Evolutionary conservation across 2,797 vertebrate species (phyloP), one percentile per base, ranked within the genome.

Genomic region (Poeciliopsis presidionis): DNA sequence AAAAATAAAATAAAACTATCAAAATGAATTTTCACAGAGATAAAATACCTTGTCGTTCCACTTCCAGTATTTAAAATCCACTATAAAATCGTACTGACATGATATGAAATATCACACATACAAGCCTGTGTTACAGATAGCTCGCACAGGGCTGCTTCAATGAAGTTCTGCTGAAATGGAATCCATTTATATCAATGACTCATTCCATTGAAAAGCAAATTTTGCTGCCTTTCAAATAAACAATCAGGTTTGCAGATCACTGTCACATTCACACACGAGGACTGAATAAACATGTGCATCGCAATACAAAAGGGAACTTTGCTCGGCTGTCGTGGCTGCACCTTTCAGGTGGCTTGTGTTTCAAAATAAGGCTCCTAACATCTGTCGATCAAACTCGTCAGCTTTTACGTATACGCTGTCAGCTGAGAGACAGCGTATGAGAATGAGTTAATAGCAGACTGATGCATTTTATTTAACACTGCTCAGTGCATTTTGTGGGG

Each of bases 101-200:
- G 74, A 72, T 77, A 79, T 72, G 71, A 74, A 81, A 85, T 51
- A 81, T 65, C 57, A 78, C 76, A 70, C 67, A 76, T 81, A 46
- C 0, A 20, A 51, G 72, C 71, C 51, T 78, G 80, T 76, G 73
- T 81, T 59, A 76, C 74, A 87, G 88, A 86, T 80, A 71, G 61
- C 70, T 84, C 72, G 47, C 78, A 75, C 20, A 28, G 73, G 76
- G 77, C 61, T 69, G 71, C 74, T 73, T 86, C 78, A 87, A 87
- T 81, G 75, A 82, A 81, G 41, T 79, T 87, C 78, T 83, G 74
- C 80, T 80, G 86, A 75, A 86, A 79, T 79, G 8, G 61, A 80
- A 73, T 80, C 77, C 25, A 80, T 82, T 80, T 87, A 82, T 80
- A 82, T 78, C 81, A 84, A 61, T 86, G 88, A 90, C 72, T 88